Base-by-base conservation (phyloP, 2,797 vertebrate species). In the Limnodromus scolopaceus region DNA sequence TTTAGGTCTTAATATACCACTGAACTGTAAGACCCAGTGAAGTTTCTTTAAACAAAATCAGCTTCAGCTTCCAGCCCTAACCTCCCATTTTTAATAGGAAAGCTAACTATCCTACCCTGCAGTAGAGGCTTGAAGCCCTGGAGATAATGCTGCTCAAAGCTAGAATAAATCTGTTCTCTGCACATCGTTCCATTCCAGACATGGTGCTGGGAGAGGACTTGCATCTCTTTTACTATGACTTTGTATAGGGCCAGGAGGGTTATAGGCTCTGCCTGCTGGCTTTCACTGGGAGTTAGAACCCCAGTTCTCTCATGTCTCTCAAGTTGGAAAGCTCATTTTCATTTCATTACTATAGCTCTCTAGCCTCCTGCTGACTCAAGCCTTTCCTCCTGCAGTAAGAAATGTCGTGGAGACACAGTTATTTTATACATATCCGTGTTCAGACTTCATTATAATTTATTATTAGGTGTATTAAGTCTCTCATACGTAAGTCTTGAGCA, bases 391-490 rank as follows among this genome's bases (percentile, higher is more conserved):
- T 79, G 74, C 53, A 55, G 66, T 84, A 90, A 12, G 4, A 91
- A 49, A 70, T 85, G 45, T 76, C 6, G 2, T 63, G 51, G 78
- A 87, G 80, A 84, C 55, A 48, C 58, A 63, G 83, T 81, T 3
- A 58, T 94, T 93, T 86, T 90, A 65, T 49, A 86, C 30, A 30
- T 86, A 92, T 55, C 45, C 30, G 77, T 49, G 72, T 75, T 92
- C 75, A 87, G 71, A 65, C 39, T 93, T 92, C 51, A 72, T 94
- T 92, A 60, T 43, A 74, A 86, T 93, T 95, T 87, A 54, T 92
- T 92, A 69, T 89, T 74, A 86, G 51, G 43, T 72, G 17, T 46
- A 72, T 72, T 91, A 93, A 92, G 39, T 63, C 38, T 88, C 65
- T 94, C 51, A 34, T 61, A 86, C 0, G 0, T 84, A 71, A 71